Evolutionary conservation across 1,140 invertebrate species (phyloP), one percentile per base, ranked within the genome.

Genomic region (Bradysia coprophila): DNA sequence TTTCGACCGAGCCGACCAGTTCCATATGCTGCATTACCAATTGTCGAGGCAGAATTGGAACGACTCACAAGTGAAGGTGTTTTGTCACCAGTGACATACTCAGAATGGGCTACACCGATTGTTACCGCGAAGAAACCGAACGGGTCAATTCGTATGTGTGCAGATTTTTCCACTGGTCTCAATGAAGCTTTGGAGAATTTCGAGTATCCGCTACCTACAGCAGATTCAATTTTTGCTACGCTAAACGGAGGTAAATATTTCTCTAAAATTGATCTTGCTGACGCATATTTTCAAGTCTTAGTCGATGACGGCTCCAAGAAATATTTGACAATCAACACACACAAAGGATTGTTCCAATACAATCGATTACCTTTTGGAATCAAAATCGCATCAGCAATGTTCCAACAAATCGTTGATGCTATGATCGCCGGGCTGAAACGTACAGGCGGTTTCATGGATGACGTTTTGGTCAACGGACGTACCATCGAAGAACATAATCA

Each of bases 61-160:
- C 42, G 56, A 44, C 44, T 67, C 21, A 51, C 52, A 21, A 20
- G 37, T 8, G 47, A 57, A 41, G 52, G 48, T 4, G 46, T 56
- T 5, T 42, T 57, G 5, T 43, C 34, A 11, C 47, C 48, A 13
- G 28, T 51, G 10, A 43, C 48, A 15, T 49, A 43, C 45, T 50
- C 47, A 16, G 50, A 56, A 8, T 68, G 57, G 60, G 61, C 53
- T 6, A 55, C 61, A 15, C 61, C 62, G 1, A 51, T 71, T 5
- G 65, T 68, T 1, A 50, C 63, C 0, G 59, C 71, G 8, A 31
- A 61, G 22, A 71, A 71, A 51, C 49, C 48, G 20, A 53, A 60
- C 45, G 61, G 59, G 8, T 48, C 45, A 4, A 46, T 58, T 20
- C 21, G 65, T n/a, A 50, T 68, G 31, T 67, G 64, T 51, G 57